Percentiles rank a stretch among this genome's conserved stretches.
phyloP scores from a whole-genome alignment of 2,888 invertebrate genomes.

The Amblyjoppa proteus region DNA sequence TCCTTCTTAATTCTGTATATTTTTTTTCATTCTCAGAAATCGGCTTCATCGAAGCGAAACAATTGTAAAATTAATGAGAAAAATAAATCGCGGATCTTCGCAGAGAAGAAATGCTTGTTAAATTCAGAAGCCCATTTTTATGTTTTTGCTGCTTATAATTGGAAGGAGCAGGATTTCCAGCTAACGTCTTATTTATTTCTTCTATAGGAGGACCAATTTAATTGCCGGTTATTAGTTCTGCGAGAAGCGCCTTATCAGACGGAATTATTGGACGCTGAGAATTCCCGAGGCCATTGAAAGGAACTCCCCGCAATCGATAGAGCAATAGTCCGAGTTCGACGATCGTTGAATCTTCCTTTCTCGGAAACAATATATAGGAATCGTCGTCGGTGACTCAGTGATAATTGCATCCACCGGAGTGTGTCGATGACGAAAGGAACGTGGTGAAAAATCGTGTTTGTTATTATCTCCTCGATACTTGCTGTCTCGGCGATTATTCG shows the following conservation, averaged over 20 bases:
- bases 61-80: too few relatives aligned
- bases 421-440: slow-evolving; percentile 52
- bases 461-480: not conserved
- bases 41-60: too few relatives aligned
- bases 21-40: too few relatives aligned
- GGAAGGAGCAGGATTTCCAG: not conserved
- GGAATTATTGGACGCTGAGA: slow-evolving; percentile 45
- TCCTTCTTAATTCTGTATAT: too few relatives aligned
- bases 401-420: slow-evolving; percentile 45
- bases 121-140: not conserved
- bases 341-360: slow-evolving; percentile 43
- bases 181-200: slow-evolving; percentile 3
- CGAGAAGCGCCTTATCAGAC: slow-evolving; percentile 10
- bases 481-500: slow-evolving; percentile 19
- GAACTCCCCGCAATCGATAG: not conserved
- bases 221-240: slow-evolving; percentile 31
- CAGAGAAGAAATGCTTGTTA: too few relatives aligned
- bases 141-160: not conserved
- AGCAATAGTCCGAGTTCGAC: slow-evolving; percentile 34
- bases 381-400: not conserved
- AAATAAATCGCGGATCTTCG: too few relatives aligned
- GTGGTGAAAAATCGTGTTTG: slow-evolving; percentile 54
- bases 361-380: slow-evolving; percentile 37
- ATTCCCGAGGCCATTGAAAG: slow-evolving; percentile 30
- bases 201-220: slow-evolving; percentile 30